Conservation (phyloP, 2,113 vertebrate genomes). For the Garra rufa region DNA sequence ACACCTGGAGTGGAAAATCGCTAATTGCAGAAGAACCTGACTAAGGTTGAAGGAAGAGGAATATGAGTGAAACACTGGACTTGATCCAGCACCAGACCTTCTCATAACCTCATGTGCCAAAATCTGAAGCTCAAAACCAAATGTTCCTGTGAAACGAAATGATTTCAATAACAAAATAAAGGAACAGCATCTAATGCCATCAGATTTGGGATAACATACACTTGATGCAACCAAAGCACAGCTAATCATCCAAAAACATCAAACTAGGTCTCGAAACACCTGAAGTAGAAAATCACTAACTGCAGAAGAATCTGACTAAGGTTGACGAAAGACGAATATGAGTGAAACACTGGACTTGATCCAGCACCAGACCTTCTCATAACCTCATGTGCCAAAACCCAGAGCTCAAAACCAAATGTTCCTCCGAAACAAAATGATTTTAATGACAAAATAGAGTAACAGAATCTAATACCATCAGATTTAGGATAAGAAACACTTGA, state of each 20-base stretch:
- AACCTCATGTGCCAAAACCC: too few species aligned
- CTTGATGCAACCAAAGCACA: slow-evolving; percentile 18
- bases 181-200: background rate
- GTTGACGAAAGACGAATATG: background rate
- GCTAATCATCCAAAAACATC: slow-evolving; percentile 12
- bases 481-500: too few species aligned
- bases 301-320: background rate
- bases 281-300: slow-evolving; percentile 29
- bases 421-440: too few species aligned
- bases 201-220: background rate
- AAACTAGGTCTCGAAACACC: slow-evolving; percentile 26
- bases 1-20: too few species aligned
- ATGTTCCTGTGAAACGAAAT: too few species aligned
- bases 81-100: background rate
- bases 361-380: too few species aligned
- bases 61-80: background rate
- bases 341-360: too few species aligned
- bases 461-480: too few species aligned
- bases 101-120: background rate
- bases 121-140: background rate
- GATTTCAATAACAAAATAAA: background rate
- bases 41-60: too few species aligned
- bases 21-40: too few species aligned
- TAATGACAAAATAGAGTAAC: too few species aligned
- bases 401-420: too few species aligned